Conservation (phyloP, 2,797 vertebrate species). For the Pristis pectinata region DNA sequence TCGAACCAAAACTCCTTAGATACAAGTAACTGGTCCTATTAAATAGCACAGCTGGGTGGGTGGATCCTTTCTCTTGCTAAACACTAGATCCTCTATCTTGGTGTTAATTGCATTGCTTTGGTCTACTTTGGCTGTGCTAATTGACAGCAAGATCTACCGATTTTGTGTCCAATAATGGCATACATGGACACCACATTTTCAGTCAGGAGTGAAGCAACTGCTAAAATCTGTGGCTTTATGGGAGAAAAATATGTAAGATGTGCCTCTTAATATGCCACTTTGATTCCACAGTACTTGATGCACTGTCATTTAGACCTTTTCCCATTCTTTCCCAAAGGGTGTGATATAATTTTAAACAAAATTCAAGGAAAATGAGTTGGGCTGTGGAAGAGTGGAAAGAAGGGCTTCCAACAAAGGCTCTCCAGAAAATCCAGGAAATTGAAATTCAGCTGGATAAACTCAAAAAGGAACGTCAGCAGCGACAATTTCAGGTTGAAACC, state of each 20-base stretch:
- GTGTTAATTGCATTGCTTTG: no score
- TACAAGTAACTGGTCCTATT: no score
- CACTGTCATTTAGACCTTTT: not conserved
- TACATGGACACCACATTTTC: no score
- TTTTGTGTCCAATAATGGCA: no score
- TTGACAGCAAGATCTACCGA: no score
- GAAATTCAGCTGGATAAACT: slow-evolving; percentile 81
- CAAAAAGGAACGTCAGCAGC: slow-evolving; percentile 79
- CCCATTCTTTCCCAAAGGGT: not conserved
- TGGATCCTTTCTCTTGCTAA: no score
- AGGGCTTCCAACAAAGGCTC: slow-evolving; percentile 73
- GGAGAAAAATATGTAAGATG: not conserved
- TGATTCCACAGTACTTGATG: not conserved
- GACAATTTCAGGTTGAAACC: slow-evolving; percentile 82
- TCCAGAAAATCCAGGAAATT: slow-evolving; percentile 85
- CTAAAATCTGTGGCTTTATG: no score
- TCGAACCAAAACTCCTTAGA: no score
- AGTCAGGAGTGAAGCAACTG: no score
- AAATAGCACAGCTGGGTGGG: no score
- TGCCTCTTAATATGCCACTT: not conserved
- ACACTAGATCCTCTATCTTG: no score
- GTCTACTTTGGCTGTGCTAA: no score
- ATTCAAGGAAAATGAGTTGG: slow-evolving; percentile 74
- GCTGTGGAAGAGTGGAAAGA: slow-evolving; percentile 90
- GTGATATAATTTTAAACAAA: not conserved